Conservation (phyloP, 2,113 vertebrate species). For the Cairina moschata region DNA sequence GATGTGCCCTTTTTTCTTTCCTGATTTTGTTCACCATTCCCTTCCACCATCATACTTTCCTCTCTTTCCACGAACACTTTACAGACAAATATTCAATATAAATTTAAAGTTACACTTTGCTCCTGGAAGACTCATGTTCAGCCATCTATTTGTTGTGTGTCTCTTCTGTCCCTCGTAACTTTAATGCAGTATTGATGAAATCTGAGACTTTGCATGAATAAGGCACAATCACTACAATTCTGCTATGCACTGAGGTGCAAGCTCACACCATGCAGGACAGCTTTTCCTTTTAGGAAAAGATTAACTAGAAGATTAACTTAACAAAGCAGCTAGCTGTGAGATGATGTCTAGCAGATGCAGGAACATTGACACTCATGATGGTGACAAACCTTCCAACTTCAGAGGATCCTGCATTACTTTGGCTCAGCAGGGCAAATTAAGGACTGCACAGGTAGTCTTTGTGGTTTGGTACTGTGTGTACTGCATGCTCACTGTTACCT, state of each 20-base stretch:
- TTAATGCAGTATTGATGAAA: not conserved
- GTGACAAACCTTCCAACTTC: not conserved
- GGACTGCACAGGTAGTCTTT: not conserved
- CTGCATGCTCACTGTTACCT: not conserved
- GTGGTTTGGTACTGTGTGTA: not conserved
- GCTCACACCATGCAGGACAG: not conserved
- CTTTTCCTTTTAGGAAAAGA: not conserved
- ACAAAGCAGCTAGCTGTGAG: not conserved
- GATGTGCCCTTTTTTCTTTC: too few relatives aligned
- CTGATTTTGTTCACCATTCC: not conserved
- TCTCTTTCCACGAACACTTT: not conserved
- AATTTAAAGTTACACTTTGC: not conserved
- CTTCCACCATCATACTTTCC: not conserved
- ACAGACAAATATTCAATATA: not conserved
- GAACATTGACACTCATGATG: not conserved
- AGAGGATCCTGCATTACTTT: not conserved
- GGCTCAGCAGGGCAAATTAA: not conserved
- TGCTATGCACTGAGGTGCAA: not conserved
- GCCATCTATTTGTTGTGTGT: not conserved
- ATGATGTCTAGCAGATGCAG: not conserved
- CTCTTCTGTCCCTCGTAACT: not conserved
- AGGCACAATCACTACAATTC: not conserved
- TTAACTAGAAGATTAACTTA: not conserved
- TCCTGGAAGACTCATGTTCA: not conserved
- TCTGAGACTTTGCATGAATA: not conserved